Evolutionary conservation across 2,113 vertebrate species (phyloP).

Genomic region (Eublepharis macularius): DNA sequence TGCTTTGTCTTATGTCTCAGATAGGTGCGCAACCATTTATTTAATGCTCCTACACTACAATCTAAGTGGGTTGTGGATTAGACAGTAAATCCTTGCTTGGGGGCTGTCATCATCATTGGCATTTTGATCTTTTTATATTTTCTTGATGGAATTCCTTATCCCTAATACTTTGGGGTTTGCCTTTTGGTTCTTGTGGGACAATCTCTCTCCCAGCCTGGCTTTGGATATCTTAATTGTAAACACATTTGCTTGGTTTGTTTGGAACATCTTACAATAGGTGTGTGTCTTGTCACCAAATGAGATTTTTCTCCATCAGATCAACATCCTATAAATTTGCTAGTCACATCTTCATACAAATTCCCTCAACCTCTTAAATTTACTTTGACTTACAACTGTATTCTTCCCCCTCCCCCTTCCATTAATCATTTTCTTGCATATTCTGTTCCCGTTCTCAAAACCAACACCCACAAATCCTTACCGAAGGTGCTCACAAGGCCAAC

Average conservation of each 20-base stretch:
- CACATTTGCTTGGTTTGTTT: neutral
- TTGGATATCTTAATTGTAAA: neutral
- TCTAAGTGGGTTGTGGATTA: neutral
- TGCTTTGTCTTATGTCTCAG: neutral
- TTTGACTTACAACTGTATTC: neutral
- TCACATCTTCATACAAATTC: neutral
- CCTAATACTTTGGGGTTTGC: neutral
- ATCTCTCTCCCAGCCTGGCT: neutral
- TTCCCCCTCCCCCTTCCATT: neutral
- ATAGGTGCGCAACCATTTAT: neutral
- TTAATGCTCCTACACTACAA: neutral
- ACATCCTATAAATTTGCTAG: neutral
- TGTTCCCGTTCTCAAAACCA: neutral
- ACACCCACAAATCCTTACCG: neutral
- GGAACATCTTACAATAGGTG: neutral
- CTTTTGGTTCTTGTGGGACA: neutral
- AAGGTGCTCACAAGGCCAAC: conserved; percentile 33
- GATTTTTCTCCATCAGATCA: neutral
- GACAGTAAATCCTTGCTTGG: neutral
- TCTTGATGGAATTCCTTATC: too few species aligned
- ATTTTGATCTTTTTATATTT: neutral
- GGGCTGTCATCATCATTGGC: neutral
- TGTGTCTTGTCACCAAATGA: neutral
- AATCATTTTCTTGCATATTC: neutral
- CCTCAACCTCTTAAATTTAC: neutral